Base-by-base conservation (phyloP, 1,140 invertebrate species). In the Platyscapa corneri region DNA sequence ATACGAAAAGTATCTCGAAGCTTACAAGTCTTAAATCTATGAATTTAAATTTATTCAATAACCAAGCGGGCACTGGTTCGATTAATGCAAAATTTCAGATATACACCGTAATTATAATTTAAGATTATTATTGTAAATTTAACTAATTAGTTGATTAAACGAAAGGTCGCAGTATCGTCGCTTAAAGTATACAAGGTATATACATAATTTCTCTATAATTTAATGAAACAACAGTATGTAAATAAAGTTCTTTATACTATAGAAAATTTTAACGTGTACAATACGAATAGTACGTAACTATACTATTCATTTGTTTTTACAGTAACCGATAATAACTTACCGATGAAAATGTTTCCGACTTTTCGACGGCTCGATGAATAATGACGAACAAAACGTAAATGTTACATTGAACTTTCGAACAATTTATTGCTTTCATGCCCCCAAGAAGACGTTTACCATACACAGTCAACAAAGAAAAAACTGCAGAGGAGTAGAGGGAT, bases 371-470 rank as follows among this genome's bases (percentile, higher is more conserved):
- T 30, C 64, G 30, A 34, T 60, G 23, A 60, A 23, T 60, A 27
- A 67, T 39, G 77, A 39, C 77, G n/a, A 67, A 80, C 7, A 46
- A 65, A 80, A 65, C 60, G 46, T 46, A 46, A 76, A 53, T 20
- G 42, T 42, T 65, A 30, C 39, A 79, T 75, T 83, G 60, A 56
- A 82, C 10, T 82, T 49, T 83, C 81, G 82, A 77, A 80, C 86
- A 82, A 80, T 67, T 77, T 86, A 86, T 87, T 87, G 74, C 83
- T 83, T 77, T 76, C 65, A 70, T 84, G 65, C 70, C 82, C 64
- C 42, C 34, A 49, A 80, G 34, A 49, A 78, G 65, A 53, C 74
- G 39, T 32, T 30, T 49, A 5, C 37, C 74, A 18, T 53, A 74
- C 70, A 74, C 70, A 74, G 23, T 74, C 70, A 42, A 74, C 34